Evolutionary conservation across 2,888 invertebrate species (phyloP).

Genomic region (Diplazon laetatorius): DNA sequence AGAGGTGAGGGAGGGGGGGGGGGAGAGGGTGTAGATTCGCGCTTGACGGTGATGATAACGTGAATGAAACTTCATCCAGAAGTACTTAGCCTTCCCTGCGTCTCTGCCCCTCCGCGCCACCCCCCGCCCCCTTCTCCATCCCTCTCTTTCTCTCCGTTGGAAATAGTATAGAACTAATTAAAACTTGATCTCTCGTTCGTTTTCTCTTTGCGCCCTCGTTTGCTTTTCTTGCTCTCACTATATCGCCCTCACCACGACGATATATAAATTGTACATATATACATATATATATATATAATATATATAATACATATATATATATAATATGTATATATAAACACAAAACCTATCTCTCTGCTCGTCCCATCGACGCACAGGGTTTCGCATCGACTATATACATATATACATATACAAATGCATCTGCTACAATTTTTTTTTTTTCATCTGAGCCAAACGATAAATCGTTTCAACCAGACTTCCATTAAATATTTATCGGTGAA

Average conservation of each 20-base stretch:
- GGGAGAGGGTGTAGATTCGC: slow-evolving; percentile 30
- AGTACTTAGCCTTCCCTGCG: slow-evolving; percentile 67
- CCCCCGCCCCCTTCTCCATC: slow-evolving; percentile 19
- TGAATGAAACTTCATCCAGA: slow-evolving; percentile 70
- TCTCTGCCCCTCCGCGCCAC: slow-evolving; percentile 40
- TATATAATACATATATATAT: not conserved
- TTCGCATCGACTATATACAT: not conserved
- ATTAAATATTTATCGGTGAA: no score
- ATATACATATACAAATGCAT: not conserved
- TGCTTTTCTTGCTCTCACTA: slow-evolving; percentile 18
- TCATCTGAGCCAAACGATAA: no score
- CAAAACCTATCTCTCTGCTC: not conserved
- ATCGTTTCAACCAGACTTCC: no score
- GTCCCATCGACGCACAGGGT: not conserved
- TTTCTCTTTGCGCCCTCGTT: slow-evolving; percentile 26
- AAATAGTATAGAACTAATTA: slow-evolving; percentile 72
- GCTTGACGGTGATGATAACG: slow-evolving; percentile 66
- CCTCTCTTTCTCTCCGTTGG: slow-evolving; percentile 54
- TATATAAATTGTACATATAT: not conserved
- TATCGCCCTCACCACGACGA: slow-evolving; percentile 12
- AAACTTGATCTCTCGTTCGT: slow-evolving; percentile 68
- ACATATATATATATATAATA: no score
- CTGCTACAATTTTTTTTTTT: no score
- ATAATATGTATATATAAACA: not conserved
- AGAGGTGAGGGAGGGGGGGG: not conserved